These are phyloP conservation scores for Nomada lathburiana DNA, from an alignment of 2,888 invertebrate genomes.

Conservation along the genomic window DNA sequence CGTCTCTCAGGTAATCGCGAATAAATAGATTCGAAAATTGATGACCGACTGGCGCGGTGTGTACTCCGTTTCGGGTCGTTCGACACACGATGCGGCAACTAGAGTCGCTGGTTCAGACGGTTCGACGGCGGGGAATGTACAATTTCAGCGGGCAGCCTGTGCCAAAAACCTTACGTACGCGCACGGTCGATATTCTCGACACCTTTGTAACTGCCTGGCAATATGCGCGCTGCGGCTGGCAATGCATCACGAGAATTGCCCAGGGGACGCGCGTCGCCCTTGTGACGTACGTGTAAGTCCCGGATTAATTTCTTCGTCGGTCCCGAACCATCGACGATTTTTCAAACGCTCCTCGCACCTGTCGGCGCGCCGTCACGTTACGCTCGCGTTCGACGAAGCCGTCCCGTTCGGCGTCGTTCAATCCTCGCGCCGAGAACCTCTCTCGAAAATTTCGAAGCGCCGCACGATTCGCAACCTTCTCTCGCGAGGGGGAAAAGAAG, in stretches of 20 bases:
- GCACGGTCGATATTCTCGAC: neutral
- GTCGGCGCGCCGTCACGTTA: constrained; percentile 44
- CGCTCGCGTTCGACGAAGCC: neutral
- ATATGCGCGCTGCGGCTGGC: constrained; percentile 33
- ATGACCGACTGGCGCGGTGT: no score
- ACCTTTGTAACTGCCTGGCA: constrained; percentile 24
- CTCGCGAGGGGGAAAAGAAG: no score
- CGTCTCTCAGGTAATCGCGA: no score
- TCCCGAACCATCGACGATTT: constrained; percentile 64
- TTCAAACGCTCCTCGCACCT: constrained; percentile 61
- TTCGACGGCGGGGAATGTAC: neutral
- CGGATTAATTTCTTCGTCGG: constrained; percentile 67
- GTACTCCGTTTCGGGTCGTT: no score
- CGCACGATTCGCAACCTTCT: neutral
- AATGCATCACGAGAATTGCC: constrained; percentile 58
- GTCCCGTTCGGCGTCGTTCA: neutral
- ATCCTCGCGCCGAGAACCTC: neutral
- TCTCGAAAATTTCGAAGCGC: neutral
- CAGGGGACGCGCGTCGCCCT: constrained; percentile 28
- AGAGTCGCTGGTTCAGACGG: no score
- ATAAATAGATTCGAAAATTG: neutral
- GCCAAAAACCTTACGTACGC: neutral
- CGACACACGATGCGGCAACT: no score
- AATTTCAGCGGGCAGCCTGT: neutral
- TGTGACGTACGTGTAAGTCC: constrained; percentile 65